phyloP scores from a whole-genome alignment of 2,113 vertebrate genomes.

The Agapornis roseicollis region DNA sequence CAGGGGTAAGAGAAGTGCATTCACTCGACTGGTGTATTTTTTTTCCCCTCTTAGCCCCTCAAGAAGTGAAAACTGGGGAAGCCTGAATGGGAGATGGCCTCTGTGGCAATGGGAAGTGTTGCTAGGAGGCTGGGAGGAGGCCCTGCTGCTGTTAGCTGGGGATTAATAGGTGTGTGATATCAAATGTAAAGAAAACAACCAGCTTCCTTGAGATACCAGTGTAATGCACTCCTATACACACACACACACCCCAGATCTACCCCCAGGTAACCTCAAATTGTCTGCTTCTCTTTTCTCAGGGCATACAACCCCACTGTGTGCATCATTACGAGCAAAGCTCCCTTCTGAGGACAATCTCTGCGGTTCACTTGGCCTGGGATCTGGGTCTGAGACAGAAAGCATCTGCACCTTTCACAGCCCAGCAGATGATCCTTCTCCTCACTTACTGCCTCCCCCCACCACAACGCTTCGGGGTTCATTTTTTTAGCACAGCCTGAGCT shows the following conservation, averaged over 20 bases:
- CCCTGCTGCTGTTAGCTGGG: conserved; percentile 42
- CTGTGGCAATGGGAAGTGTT: conserved; percentile 60
- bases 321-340: not conserved
- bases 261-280: not conserved
- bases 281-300: not conserved
- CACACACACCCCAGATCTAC: not conserved
- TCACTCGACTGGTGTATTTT: not conserved
- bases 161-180: conserved; percentile 72
- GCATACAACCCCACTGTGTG: not conserved
- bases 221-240: not conserved
- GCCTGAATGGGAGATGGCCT: not conserved
- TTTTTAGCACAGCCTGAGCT: not conserved
- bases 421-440: conserved; percentile 8
- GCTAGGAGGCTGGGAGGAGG: conserved; percentile 75
- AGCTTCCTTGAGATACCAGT: conserved; percentile 41
- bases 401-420: conserved; percentile 17
- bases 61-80: conserved; percentile 4
- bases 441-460: not conserved
- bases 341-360: not conserved
- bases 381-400: conserved; percentile 22
- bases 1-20: not conserved
- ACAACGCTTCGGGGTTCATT: not conserved
- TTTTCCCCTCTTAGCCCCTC: not conserved
- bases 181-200: conserved; percentile 67
- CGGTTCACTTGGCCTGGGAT: conserved; percentile 17